Evolutionary conservation across 2,888 invertebrate genomes (phyloP).

Genomic region (Kuschelorhynchus macadamiae): DNA sequence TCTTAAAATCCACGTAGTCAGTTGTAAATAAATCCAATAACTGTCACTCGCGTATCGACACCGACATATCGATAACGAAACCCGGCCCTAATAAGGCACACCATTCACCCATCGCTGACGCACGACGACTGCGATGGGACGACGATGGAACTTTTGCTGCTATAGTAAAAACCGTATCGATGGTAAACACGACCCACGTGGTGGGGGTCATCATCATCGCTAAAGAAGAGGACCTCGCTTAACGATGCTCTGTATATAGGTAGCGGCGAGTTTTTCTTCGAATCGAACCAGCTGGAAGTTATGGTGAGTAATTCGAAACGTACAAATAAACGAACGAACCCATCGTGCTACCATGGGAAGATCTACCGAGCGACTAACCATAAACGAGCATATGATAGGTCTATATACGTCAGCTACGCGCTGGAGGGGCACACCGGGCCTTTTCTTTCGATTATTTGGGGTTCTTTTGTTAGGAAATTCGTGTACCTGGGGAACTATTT

Average conservation of each 20-base stretch:
- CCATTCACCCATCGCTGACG: slow-evolving; percentile 4
- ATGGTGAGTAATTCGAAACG: neutral
- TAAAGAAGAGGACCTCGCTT: too few relatives aligned
- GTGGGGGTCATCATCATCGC: neutral
- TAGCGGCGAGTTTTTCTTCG: slow-evolving; percentile 2
- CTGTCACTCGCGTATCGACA: slow-evolving; percentile 26
- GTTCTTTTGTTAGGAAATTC: slow-evolving; percentile 49
- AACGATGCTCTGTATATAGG: too few relatives aligned
- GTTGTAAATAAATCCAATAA: slow-evolving; percentile 20
- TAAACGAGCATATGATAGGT: slow-evolving; percentile 44
- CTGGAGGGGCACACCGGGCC: slow-evolving; percentile 34
- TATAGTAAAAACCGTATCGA: slow-evolving; percentile 28
- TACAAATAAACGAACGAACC: neutral
- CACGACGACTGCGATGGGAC: slow-evolving; percentile 12
- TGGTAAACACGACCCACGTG: slow-evolving; percentile 29
- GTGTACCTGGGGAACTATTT: slow-evolving; percentile 52
- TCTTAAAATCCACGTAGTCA: too few relatives aligned
- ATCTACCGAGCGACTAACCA: slow-evolving; percentile 41
- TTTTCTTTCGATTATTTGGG: slow-evolving; percentile 47
- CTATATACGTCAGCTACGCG: slow-evolving; percentile 42
- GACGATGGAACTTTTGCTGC: slow-evolving; percentile 19
- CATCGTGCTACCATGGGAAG: slow-evolving; percentile 31
- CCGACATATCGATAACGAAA: neutral
- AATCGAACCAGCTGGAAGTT: neutral
- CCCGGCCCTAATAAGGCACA: neutral